phyloP scores from a whole-genome alignment of 2,888 invertebrate genomes.

The Napeogenes sylphis region DNA sequence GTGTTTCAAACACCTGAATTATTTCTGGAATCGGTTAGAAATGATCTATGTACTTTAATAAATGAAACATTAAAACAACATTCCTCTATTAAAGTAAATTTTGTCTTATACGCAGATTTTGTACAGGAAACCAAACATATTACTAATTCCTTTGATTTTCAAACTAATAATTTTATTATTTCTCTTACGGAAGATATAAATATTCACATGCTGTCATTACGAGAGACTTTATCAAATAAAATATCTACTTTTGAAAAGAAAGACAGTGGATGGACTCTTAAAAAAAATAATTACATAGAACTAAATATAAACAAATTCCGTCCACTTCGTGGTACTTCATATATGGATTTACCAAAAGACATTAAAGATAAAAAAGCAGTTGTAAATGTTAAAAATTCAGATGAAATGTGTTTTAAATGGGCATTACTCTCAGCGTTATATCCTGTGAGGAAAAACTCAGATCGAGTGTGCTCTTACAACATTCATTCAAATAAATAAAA shows the following conservation, averaged over 20 bases:
- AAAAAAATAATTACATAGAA: conserved; percentile 25
- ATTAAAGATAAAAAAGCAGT: conserved; percentile 34
- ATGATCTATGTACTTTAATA: conserved; percentile 7
- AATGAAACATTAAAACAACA: conserved; percentile 18
- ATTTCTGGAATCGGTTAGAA: too few relatives aligned
- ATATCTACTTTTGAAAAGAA: conserved; percentile 33
- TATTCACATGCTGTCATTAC: conserved; percentile 9
- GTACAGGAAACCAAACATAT: conserved; percentile 28
- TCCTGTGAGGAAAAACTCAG: conserved; percentile 28
- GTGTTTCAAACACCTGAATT: too few relatives aligned
- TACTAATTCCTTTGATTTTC: conserved; percentile 29
- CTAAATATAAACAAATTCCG: conserved; percentile 35
- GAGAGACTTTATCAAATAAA: conserved; percentile 22
- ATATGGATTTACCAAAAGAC: conserved; percentile 31
- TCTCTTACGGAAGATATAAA: conserved; percentile 25
- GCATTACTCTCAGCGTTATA: conserved; percentile 34
- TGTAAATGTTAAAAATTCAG: conserved; percentile 35
- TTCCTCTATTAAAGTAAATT: conserved; percentile 26
- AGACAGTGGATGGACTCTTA: conserved; percentile 34
- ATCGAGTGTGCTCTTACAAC: conserved; percentile 25
- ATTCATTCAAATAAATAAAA: conserved; percentile 31
- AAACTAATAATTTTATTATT: conserved; percentile 29
- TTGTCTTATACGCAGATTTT: conserved; percentile 30
- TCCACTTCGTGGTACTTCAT: conserved; percentile 29
- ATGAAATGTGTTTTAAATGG: conserved; percentile 35